Base-by-base conservation (phyloP, 2,113 vertebrate species). In the Nothobranchius furzeri region DNA sequence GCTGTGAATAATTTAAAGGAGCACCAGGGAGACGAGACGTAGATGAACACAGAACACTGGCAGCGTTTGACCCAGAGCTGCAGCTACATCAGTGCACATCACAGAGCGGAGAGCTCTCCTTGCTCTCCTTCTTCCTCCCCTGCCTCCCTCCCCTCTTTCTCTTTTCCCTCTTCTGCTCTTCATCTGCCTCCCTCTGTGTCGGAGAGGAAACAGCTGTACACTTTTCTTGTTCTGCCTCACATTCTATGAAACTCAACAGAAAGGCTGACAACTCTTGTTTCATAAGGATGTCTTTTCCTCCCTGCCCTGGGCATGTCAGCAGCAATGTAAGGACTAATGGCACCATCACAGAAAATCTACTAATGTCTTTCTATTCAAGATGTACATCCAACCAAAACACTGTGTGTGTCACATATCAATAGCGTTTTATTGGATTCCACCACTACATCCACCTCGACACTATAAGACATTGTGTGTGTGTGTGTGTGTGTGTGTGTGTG, bases 1-100 rank as follows among this genome's bases (percentile, higher is more conserved):
- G 87, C 83, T 68, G 83, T 93, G 91, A 92, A 93, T 92, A 92
- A 93, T 92, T 92, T 89, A 93, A 79, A 81, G 78, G 82, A 85
- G 88, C 86, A 78, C 84, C 69, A 80, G 88, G 87, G 87, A 85
- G 87, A 91, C 75, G 78, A 91, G 87, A 89, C 87, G 86, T 89
- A 92, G 90, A 90, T 81, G 83, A 92, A 91, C 89, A 91, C 88
- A 85, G 89, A 92, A 92, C 91, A 89, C 88, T 87, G 86, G 83
- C 87, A 91, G 89, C 85, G 77, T 92, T 92, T 93, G 92, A 93
- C 91, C 92, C 87, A 68, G 78, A 81, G 88, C 88, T 86, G 79
- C 79, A 83, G 85, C 87, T 85, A 89, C 87, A 91, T 85, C 89
- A 87, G 78, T 84, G 85, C 81, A 88, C 81, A 90, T 89, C 90